Conservation (phyloP, 2,113 vertebrate species). For the Macroglossus sobrinus region DNA sequence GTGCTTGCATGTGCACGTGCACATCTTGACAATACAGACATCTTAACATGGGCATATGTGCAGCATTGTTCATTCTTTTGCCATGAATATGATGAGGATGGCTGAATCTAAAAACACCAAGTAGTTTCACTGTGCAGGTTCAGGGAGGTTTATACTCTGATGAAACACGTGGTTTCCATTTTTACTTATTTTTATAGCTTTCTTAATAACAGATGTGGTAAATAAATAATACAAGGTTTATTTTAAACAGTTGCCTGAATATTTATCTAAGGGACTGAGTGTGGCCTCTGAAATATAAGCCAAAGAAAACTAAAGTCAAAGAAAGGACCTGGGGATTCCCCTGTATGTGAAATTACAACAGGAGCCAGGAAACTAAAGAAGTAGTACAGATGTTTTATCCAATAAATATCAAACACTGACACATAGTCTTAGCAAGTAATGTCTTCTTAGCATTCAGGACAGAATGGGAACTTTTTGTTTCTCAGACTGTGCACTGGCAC, state of each 20-base stretch:
- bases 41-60: not conserved
- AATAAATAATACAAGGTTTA: conserved; percentile 61
- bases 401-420: conserved; percentile 4
- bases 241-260: conserved; percentile 50
- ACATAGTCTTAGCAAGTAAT: not conserved
- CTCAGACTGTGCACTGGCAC: not conserved
- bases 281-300: conserved; percentile 31
- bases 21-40: not conserved
- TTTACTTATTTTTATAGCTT: conserved; percentile 47
- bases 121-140: not conserved
- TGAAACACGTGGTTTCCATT: conserved; percentile 21
- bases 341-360: conserved; percentile 54
- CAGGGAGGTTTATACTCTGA: conserved; percentile 35
- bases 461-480: conserved; percentile 7
- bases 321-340: not conserved
- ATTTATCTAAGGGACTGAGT: not conserved
- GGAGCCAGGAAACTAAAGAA: conserved; percentile 56
- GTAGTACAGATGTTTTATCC: conserved; percentile 53
- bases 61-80: not conserved
- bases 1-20: not conserved
- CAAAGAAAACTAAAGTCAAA: not conserved
- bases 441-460: not conserved
- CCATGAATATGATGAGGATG: not conserved
- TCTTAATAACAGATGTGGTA: conserved; percentile 66
- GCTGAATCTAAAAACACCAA: not conserved